Evolutionary conservation across 2,113 vertebrate species (phyloP).

Genomic region (Donacobius atricapilla): DNA sequence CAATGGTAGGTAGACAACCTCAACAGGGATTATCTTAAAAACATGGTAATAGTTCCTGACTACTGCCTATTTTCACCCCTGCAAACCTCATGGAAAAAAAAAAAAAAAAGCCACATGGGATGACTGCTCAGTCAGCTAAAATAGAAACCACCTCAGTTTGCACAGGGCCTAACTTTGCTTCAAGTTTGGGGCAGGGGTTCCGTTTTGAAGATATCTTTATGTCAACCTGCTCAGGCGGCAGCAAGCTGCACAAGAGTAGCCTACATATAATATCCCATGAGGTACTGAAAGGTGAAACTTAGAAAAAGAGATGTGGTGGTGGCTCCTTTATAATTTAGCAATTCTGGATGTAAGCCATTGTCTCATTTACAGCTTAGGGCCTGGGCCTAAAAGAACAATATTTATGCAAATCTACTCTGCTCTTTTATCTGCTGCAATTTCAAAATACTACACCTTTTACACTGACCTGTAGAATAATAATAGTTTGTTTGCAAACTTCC

Average conservation of each 20-base stretch:
- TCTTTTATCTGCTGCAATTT: neutral
- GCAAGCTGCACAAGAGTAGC: neutral
- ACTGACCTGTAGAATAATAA: neutral
- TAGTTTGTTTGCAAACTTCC: neutral
- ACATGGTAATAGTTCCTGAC: neutral
- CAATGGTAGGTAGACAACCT: neutral
- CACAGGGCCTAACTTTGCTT: neutral
- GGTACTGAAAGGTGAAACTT: neutral
- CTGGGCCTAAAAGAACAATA: neutral
- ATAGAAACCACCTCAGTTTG: neutral
- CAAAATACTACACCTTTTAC: neutral
- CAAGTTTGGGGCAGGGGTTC: neutral
- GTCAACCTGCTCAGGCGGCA: neutral
- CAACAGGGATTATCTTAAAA: neutral
- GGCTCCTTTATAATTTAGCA: neutral
- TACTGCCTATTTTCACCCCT: neutral
- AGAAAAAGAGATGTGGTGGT: neutral
- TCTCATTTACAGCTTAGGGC: neutral
- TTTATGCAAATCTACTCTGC: neutral
- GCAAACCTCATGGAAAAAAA: neutral
- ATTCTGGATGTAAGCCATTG: neutral
- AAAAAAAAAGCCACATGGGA: neutral
- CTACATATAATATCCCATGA: neutral
- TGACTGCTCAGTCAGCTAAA: neutral
- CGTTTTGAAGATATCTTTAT: neutral